Base-by-base conservation (phyloP, 2,113 vertebrate genomes). In the Paraplagusia blochii region DNA sequence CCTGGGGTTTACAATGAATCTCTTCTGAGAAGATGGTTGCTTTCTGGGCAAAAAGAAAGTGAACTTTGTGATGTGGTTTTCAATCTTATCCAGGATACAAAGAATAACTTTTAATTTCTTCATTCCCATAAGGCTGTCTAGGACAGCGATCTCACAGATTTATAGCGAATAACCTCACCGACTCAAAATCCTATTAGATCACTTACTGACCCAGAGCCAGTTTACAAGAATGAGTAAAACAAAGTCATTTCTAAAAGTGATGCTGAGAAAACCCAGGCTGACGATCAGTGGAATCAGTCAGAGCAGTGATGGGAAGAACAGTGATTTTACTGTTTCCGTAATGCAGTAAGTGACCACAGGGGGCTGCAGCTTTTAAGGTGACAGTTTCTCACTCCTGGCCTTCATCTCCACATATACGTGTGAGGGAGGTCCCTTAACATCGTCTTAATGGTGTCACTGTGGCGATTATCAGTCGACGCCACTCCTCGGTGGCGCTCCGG, bases 371-470 rank as follows among this genome's bases (percentile, higher is more conserved):
- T 55, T 52, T 1, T 19, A 63, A 77, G 64, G 77, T 57, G 64
- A 51, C 36, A 50, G 40, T 53, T 72, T 77, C 16, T 72, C 62
- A 53, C 57, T 74, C 65, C 17, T 72, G 57, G 71, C 64, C 78
- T 74, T 84, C 74, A 82, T 79, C 76, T 77, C 46, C 58, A 78
- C 72, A 79, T 84, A 67, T 79, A 79, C 75, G 76, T 87, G 72
- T 82, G 69, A 75, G 76, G 69, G 82, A 85, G 73, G 74, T 77
- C 68, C 78, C 79, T 79, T 72, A 88, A 86, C 52, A 63, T 73
- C 63, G 16, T 68, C 80, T 80, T 87, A 87, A 89, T 88, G 85
- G 87, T 88, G 82, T 90, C 82, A 89, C 76, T 19, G 77, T 58
- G 75, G 78, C 55, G 60, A 88, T 87, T 88, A 88, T 80, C 72